phyloP scores from a whole-genome alignment of 2,888 invertebrate genomes.

The Acanthosepion esculentum region DNA sequence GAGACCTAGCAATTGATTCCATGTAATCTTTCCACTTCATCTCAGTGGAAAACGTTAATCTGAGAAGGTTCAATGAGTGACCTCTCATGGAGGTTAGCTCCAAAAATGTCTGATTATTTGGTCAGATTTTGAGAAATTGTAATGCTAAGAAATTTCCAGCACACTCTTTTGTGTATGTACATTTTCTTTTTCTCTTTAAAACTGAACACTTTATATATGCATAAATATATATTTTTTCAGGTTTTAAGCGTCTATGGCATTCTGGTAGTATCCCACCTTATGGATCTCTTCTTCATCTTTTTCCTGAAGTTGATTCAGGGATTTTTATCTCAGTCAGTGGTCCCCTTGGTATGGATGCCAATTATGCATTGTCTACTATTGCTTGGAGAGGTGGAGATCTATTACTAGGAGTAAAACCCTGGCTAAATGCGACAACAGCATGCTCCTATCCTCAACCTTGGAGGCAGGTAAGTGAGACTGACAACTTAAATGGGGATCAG shows the following conservation, averaged over 20 bases:
- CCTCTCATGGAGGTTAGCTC: too few species aligned
- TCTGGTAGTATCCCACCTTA: conserved; percentile 72
- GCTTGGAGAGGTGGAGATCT: conserved; percentile 64
- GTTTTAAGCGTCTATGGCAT: conserved; percentile 70
- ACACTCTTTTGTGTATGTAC: too few species aligned
- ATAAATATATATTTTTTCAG: conserved; percentile 57
- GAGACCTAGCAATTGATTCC: too few species aligned
- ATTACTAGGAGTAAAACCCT: conserved; percentile 64
- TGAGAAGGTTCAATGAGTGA: too few species aligned
- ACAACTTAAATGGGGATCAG: not conserved
- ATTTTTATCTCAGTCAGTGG: conserved; percentile 70
- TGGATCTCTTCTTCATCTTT: conserved; percentile 69
- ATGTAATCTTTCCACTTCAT: too few species aligned
- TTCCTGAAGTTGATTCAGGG: conserved; percentile 68
- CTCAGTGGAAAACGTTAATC: too few species aligned
- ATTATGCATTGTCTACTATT: conserved; percentile 55
- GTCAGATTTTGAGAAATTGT: too few species aligned
- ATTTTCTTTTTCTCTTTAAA: too few species aligned
- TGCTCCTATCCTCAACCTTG: conserved; percentile 70
- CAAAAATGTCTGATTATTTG: too few species aligned
- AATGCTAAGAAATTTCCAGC: too few species aligned
- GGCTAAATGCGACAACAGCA: conserved; percentile 67
- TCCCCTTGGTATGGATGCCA: conserved; percentile 58
- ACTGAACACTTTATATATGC: too few species aligned
- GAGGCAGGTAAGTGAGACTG: conserved; percentile 50